Base-by-base conservation (phyloP, 2,113 vertebrate genomes). In the Nycticorax nycticorax region DNA sequence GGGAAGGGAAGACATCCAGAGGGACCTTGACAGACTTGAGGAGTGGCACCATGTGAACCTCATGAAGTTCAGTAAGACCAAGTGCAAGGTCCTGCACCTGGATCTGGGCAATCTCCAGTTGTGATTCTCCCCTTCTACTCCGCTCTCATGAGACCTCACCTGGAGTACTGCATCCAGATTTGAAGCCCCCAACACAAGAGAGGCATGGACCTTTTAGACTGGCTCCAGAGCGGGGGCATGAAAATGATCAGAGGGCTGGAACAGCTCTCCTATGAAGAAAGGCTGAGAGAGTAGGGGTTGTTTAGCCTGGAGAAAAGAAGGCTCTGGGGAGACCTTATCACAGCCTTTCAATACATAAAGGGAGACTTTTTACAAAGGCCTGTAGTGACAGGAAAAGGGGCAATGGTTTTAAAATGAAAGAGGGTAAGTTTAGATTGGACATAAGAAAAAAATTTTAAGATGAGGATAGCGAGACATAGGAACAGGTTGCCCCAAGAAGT, bases 201-300 rank as follows among this genome's bases (percentile, higher is more conserved):
- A 39, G 15, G 43, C 3, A 23, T 37, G 23, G 10, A 71, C 14
- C 8, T 33, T 7, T 39, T 12, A 21, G 32, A 79, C 14, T 0
- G 0, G 14, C 8, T 78, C 14, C 26, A 63, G 20, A 68, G 26
- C 1, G 0, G 2, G 6, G 6, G 5, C 21, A 1, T 7, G 28
- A 50, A 89, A 68, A 59, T 39, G 1, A 28, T 45, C 50, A 35
- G 16, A 50, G 27, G 8, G 15, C 6, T 68, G 26, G 16, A 55
- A 28, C 11, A 33, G 1, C 4, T 85, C 10, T 69, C 6, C 13
- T 35, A 2, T 47, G 32, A 27, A 32, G 37, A 76, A 35, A 32
- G 8, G 3, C 21, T 59, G 57, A 60, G 57, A 59, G 9, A 35
- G 14, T 16, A 35, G 57, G 22, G 57, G 18, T n/a, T 82, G 27